These are phyloP conservation scores for Lipotes vexillifer DNA, from an alignment of 2,113 vertebrate species.

Conservation along the genomic window DNA sequence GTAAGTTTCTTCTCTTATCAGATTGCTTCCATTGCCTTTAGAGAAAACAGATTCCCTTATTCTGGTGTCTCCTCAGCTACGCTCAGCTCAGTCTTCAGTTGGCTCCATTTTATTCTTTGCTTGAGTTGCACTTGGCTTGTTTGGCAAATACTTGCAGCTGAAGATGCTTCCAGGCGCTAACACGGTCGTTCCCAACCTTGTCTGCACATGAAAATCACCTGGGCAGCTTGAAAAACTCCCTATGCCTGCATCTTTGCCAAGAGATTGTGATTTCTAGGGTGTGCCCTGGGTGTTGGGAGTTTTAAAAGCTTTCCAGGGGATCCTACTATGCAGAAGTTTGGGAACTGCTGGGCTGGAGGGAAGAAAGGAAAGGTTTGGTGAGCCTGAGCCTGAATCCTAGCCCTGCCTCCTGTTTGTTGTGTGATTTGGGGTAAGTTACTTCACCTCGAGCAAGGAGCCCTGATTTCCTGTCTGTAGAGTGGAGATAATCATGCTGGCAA, in stretches of 20 bases:
- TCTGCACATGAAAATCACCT: neutral
- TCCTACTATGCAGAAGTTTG: neutral
- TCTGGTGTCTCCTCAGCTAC: neutral
- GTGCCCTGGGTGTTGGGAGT: neutral
- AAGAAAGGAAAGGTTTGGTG: neutral
- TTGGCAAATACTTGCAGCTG: neutral
- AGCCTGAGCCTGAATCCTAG: neutral
- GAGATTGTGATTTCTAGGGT: neutral
- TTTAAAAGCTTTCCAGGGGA: neutral
- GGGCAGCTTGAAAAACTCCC: neutral
- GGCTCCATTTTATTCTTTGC: neutral
- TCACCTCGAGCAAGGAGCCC: fast-evolving
- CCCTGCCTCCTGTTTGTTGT: neutral
- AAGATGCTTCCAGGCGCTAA: neutral
- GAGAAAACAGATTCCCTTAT: neutral
- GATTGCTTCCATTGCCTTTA: neutral
- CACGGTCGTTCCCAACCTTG: fast-evolving
- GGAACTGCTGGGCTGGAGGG: neutral
- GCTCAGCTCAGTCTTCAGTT: neutral
- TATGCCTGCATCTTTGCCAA: neutral
- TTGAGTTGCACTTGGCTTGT: neutral
- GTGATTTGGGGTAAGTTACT: neutral
- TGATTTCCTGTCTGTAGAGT: neutral
- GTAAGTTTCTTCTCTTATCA: neutral
- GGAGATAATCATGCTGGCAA: neutral